phyloP scores from a whole-genome alignment of 2,888 invertebrate genomes.

The Ophonus ardosiacus region DNA sequence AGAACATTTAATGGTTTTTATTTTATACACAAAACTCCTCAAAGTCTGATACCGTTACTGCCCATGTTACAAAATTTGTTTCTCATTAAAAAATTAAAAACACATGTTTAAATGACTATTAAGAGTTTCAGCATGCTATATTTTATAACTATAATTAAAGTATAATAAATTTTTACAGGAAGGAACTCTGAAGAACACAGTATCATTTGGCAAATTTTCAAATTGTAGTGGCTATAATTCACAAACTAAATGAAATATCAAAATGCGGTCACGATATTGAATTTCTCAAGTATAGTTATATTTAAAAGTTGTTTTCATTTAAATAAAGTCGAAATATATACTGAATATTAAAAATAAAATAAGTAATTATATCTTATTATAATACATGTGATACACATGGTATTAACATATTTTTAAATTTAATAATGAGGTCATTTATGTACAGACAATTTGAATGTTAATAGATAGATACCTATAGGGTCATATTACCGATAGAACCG shows the following conservation, averaged over 20 bases:
- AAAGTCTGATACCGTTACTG: neutral
- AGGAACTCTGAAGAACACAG: neutral
- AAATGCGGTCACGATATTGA: neutral
- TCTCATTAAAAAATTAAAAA: neutral
- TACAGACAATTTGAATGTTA: too few species aligned
- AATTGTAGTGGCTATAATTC: neutral
- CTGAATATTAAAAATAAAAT: neutral
- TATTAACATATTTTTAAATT: too few species aligned
- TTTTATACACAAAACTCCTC: neutral
- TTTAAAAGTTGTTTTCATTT: neutral
- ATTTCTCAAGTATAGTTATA: neutral
- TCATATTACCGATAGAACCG: too few species aligned
- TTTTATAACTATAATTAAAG: neutral
- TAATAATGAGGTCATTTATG: too few species aligned
- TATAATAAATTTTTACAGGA: neutral
- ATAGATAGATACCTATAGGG: too few species aligned
- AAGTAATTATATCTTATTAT: neutral
- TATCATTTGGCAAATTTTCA: neutral
- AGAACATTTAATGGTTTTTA: constrained; percentile 1
- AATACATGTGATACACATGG: too few species aligned
- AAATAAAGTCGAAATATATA: neutral
- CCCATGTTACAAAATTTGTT: neutral
- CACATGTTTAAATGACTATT: neutral
- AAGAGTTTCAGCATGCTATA: neutral
- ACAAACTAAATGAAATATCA: neutral